Conservation (phyloP, 30 jellyfish, hydroid and myxozoan genomes). For the Mastigias papua region DNA sequence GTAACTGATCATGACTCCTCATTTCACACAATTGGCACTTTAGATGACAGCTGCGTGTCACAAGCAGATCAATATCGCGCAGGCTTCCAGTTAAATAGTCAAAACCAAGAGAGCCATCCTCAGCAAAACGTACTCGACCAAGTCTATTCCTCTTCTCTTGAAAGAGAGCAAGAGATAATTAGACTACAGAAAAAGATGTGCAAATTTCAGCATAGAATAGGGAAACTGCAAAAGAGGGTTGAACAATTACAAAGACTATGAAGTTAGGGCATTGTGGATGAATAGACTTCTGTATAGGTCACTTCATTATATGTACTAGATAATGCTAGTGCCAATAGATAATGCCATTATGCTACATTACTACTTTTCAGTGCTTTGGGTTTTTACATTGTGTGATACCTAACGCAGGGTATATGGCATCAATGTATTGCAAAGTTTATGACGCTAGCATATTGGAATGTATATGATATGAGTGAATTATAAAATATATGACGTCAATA, state of each 20-base stretch:
- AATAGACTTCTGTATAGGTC: not conserved
- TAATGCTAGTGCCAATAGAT: too few relatives aligned
- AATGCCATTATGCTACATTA: too few relatives aligned
- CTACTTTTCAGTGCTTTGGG: too few relatives aligned
- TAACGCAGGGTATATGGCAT: too few relatives aligned
- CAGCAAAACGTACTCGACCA: conserved; percentile 39
- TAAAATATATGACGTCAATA: too few relatives aligned
- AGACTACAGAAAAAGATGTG: conserved; percentile 66
- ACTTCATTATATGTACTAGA: not conserved
- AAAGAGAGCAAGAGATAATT: conserved; percentile 60
- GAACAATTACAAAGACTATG: conserved; percentile 32
- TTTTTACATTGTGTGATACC: too few relatives aligned
- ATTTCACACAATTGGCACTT: conserved; percentile 43
- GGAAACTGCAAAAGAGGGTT: conserved; percentile 51
- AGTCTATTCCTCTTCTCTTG: conserved; percentile 21
- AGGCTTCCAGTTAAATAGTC: not conserved
- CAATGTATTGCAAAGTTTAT: too few relatives aligned
- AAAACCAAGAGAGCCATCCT: conserved; percentile 4
- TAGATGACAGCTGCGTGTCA: conserved; percentile 62
- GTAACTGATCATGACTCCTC: conserved; percentile 67
- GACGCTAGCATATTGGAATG: too few relatives aligned
- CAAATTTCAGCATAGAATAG: conserved; percentile 56
- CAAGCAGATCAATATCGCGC: conserved; percentile 48
- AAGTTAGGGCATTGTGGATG: not conserved
- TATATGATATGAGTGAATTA: too few relatives aligned